Evolutionary conservation across 2,113 vertebrate genomes (phyloP).

Genomic region (Trochalopteron elliotii): DNA sequence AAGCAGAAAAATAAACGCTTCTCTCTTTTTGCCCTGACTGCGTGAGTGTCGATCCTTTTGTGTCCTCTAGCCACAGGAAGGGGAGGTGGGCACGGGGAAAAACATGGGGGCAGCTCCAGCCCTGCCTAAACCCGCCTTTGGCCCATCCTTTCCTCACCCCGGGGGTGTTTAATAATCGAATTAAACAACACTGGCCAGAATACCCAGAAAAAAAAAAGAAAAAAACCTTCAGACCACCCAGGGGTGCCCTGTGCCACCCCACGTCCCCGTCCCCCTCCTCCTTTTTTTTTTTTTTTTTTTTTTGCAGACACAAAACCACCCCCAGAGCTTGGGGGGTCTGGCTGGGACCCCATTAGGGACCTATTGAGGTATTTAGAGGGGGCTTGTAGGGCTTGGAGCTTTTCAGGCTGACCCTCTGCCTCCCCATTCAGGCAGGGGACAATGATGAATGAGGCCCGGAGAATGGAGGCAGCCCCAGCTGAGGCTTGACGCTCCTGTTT

Average conservation of each 20-base stretch:
- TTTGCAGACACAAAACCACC: not conserved
- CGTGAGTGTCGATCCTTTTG: too few relatives aligned
- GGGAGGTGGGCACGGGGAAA: too few relatives aligned
- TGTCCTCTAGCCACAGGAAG: too few relatives aligned
- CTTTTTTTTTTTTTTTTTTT: too few relatives aligned
- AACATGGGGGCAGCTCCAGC: too few relatives aligned
- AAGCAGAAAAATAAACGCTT: too few relatives aligned
- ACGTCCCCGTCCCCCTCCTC: rapidly evolving
- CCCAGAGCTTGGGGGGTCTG: constrained; percentile 35
- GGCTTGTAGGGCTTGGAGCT: constrained; percentile 7
- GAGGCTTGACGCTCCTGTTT: constrained; percentile 36
- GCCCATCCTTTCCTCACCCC: too few relatives aligned
- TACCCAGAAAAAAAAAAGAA: too few relatives aligned
- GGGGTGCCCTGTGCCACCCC: not conserved
- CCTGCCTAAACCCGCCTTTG: too few relatives aligned
- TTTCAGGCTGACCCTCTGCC: constrained; percentile 68
- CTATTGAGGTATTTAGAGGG: constrained; percentile 52
- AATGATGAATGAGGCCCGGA: constrained; percentile 64
- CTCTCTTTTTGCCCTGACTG: too few relatives aligned
- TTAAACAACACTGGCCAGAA: too few relatives aligned
- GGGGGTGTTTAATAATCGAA: not conserved
- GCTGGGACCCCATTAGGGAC: constrained; percentile 34
- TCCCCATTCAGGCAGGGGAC: constrained; percentile 59
- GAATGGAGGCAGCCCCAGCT: constrained; percentile 52
- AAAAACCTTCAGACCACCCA: too few relatives aligned